Base-by-base conservation (phyloP, 2,888 invertebrate genomes). In the Spilosoma lubricipeda region DNA sequence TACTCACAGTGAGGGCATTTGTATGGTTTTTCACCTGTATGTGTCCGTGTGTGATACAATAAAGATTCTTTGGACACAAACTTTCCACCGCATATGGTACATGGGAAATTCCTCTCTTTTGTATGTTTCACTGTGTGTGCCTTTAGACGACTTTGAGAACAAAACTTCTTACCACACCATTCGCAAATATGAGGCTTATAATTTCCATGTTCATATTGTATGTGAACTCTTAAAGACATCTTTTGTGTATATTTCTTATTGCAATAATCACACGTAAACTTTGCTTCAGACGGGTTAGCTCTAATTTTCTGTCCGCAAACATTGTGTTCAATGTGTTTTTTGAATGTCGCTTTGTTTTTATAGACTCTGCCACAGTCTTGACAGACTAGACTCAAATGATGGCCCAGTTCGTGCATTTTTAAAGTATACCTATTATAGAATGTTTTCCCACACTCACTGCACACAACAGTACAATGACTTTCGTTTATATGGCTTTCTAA, bases 81-180 rank as follows among this genome's bases (percentile, higher is more conserved):
- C 70, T 91, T 93, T 4, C 93, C 89, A 59, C 87, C 86, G 77
- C 94, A 94, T 7, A 88, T 82, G 0, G 82, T 81, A 78, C 94
- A 94, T 30, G 75, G 78, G 71, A 92, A 94, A 27, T 94, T 94
- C 77, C 90, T 92, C 65, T 94, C 94, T 77, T 88, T 91, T 8
- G 94, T 94, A 75, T 94, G 94, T 81, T 93, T 94, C 0, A 94
- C 92, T 30, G 92, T 91, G 39, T 94, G 94, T 3, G 93, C 93
- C 82, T 93, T 93, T 23, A 94, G 79, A 70, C 93, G 84, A 81
- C 94, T 94, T 64, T 91, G 90, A 1, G 93, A 93, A 89, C 91
- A 93, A 79, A 94, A 94, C 52, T 92, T 94, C 72, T 94, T 94
- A 2, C 91, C 88, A 68, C 94, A 94, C 91, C 92, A 93, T 82